Conservation (phyloP, 2,888 invertebrate genomes). For the Adineta ricciae region DNA sequence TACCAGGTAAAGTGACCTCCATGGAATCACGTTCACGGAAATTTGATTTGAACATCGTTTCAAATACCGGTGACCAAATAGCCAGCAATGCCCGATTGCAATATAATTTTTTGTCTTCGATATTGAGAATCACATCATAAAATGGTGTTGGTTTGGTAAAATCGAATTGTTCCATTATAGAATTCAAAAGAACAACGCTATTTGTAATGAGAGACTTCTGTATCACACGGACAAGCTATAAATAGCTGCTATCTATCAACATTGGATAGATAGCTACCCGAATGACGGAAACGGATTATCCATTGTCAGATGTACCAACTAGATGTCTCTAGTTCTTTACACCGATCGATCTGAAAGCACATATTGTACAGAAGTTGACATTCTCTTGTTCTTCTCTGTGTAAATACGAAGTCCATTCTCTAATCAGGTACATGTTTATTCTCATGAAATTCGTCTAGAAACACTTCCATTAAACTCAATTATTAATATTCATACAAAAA, state of each 20-base stretch:
- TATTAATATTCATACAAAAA: neutral
- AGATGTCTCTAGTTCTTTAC: neutral
- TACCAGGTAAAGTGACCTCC: slow-evolving; percentile 29
- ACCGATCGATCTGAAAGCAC: too few species aligned
- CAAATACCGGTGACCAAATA: slow-evolving; percentile 33
- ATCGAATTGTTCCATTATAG: slow-evolving; percentile 28
- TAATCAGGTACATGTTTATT: neutral
- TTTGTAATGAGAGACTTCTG: too few species aligned
- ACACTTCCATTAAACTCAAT: neutral
- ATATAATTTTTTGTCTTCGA: slow-evolving; percentile 31
- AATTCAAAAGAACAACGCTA: neutral
- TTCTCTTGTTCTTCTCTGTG: too few species aligned
- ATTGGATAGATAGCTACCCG: neutral
- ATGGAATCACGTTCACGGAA: slow-evolving; percentile 32
- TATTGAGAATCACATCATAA: slow-evolving; percentile 27
- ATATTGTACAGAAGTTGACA: too few species aligned
- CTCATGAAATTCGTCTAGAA: neutral
- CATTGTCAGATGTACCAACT: neutral
- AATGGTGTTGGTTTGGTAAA: slow-evolving; percentile 32
- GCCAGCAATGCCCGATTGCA: slow-evolving; percentile 32
- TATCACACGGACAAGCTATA: neutral
- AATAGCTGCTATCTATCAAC: neutral
- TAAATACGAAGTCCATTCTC: neutral
- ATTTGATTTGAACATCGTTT: slow-evolving; percentile 34
- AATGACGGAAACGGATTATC: neutral